phyloP scores from a whole-genome alignment of 2,797 vertebrate genomes.

The Chelon labrosus region DNA sequence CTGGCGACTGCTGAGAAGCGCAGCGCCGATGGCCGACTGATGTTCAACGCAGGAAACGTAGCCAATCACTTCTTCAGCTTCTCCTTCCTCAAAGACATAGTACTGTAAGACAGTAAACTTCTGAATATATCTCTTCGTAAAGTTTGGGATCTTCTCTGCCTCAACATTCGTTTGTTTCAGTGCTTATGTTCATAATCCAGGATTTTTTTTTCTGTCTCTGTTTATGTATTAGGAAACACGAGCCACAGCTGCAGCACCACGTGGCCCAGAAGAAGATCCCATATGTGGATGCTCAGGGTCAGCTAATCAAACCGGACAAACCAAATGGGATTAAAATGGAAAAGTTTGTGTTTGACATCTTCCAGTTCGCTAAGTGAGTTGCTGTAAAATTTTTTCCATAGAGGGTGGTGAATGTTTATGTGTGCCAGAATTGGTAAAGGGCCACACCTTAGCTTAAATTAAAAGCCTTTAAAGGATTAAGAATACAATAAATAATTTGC shows the following conservation, averaged over 20 bases:
- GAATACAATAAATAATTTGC: slow-evolving; percentile 33
- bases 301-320: slow-evolving; percentile 91
- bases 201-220: not conserved
- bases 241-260: slow-evolving; percentile 94
- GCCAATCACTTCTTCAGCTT: slow-evolving; percentile 97
- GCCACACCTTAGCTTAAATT: slow-evolving; percentile 20
- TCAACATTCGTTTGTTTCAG: not conserved
- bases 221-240: slow-evolving; percentile 84
- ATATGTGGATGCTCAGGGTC: slow-evolving; percentile 87
- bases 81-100: slow-evolving; percentile 91
- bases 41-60: slow-evolving; percentile 94
- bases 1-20: slow-evolving; percentile 92
- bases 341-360: slow-evolving; percentile 99
- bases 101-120: slow-evolving; percentile 84
- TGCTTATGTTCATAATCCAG: not conserved
- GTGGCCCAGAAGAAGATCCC: slow-evolving; percentile 98
- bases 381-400: not conserved
- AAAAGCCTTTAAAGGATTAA: slow-evolving; percentile 2
- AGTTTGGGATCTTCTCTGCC: not conserved
- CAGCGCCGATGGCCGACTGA: slow-evolving; percentile 89
- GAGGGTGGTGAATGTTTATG: slow-evolving; percentile 18
- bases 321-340: slow-evolving; percentile 99
- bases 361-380: slow-evolving; percentile 97
- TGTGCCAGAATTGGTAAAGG: slow-evolving; percentile 13
- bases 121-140: not conserved